A percentile compares a stretch with the other conserved stretches of the same genome.
phyloP scores from a whole-genome alignment of 1,140 invertebrate genomes.

The Alviniconcha marisindica region DNA sequence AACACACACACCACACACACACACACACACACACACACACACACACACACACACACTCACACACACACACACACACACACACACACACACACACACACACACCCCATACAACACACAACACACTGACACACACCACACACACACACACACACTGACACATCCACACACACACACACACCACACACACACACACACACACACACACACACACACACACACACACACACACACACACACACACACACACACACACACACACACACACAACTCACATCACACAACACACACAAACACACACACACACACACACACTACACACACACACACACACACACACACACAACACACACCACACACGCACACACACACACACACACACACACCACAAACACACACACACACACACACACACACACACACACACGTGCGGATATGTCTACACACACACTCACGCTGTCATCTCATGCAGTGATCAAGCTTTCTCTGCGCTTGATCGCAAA shows the following conservation, averaged over 20 bases:
- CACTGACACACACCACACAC: background rate
- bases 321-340: conserved; percentile 3
- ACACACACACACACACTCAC: background rate
- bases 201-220: background rate
- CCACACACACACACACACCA: background rate
- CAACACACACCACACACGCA: conserved; percentile 14
- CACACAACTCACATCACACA: too few species aligned
- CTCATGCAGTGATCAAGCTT: too few species aligned
- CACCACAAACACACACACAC: too few species aligned
- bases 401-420: too few species aligned
- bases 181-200: background rate
- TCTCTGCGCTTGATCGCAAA: too few species aligned
- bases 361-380: conserved; percentile 9
- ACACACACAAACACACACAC: too few species aligned
- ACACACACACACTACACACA: too few species aligned
- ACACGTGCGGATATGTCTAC: too few species aligned
- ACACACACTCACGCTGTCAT: too few species aligned
- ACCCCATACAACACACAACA: background rate
- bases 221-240: conserved; percentile 21
- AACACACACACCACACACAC: background rate
- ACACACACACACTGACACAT: background rate
- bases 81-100: conserved; percentile 4
- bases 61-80: background rate
- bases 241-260: background rate
- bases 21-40: background rate